Conservation (phyloP, 2,888 invertebrate genomes). For the Cephonodes hylas region DNA sequence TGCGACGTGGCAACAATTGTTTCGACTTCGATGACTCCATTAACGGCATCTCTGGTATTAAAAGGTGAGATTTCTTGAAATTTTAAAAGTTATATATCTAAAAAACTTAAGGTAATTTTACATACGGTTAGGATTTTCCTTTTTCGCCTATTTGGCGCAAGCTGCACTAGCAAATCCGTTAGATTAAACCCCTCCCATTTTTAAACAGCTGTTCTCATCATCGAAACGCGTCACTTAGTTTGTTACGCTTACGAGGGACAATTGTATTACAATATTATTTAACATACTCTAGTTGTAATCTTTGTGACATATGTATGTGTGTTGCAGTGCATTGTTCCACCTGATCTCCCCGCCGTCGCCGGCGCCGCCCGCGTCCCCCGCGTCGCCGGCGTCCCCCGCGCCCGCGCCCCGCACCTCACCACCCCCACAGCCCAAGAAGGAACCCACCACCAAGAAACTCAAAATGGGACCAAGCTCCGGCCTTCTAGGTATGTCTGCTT, state of each 20-base stretch:
- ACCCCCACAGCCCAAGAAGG: slow-evolving; percentile 23
- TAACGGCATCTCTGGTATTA: slow-evolving; percentile 89
- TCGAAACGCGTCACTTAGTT: no score
- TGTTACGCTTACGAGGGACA: no score
- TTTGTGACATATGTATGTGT: background rate
- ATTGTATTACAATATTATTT: no score
- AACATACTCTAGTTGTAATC: no score
- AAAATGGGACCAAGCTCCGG: slow-evolving; percentile 75
- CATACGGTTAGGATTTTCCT: no score
- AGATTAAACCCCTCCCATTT: no score
- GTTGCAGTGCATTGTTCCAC: slow-evolving; percentile 85
- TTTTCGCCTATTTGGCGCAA: no score
- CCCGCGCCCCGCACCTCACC: slow-evolving; percentile 22
- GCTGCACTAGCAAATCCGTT: no score
- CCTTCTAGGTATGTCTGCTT: slow-evolving; percentile 70
- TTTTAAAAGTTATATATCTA: background rate
- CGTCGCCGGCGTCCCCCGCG: slow-evolving; percentile 23
- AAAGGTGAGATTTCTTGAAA: slow-evolving; percentile 81
- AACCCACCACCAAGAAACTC: slow-evolving; percentile 29
- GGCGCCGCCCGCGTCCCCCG: slow-evolving; percentile 31
- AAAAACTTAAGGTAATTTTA: background rate
- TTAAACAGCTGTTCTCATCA: no score
- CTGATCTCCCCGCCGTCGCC: slow-evolving; percentile 52
- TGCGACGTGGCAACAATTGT: slow-evolving; percentile 87
- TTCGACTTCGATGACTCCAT: slow-evolving; percentile 93